Evolutionary conservation across 2,888 invertebrate genomes (phyloP).

Genomic region (Tachina grossa): DNA sequence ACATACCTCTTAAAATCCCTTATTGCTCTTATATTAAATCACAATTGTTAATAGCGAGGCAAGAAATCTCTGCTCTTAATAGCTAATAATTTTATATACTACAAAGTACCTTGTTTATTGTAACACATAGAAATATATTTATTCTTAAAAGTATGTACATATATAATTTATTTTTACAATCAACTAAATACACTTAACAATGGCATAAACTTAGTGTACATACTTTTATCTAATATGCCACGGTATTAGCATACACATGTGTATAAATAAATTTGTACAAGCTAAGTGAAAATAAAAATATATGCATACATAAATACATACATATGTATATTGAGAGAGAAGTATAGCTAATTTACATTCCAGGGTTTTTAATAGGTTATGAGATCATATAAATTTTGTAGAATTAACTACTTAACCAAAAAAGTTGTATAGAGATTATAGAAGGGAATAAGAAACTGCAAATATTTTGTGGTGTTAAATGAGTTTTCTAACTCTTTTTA

Average conservation of each 20-base stretch:
- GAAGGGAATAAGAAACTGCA: too few species aligned
- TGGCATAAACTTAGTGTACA: slow-evolving; percentile 73
- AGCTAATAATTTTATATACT: slow-evolving; percentile 69
- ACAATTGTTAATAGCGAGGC: neutral
- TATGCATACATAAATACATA: slow-evolving; percentile 19
- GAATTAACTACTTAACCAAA: too few species aligned
- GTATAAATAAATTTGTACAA: neutral
- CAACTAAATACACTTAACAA: slow-evolving; percentile 36
- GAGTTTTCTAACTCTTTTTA: too few species aligned
- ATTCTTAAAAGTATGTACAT: slow-evolving; percentile 21
- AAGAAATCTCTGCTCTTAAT: slow-evolving; percentile 64
- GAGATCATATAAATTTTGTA: too few species aligned
- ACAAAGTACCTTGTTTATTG: slow-evolving; percentile 72
- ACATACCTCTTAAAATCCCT: neutral
- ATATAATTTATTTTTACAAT: slow-evolving; percentile 55
- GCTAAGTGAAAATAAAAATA: slow-evolving; percentile 5
- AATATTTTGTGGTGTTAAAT: too few species aligned
- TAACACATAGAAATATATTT: slow-evolving; percentile 43
- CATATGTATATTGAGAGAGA: neutral
- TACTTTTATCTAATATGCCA: slow-evolving; percentile 43
- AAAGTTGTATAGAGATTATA: too few species aligned
- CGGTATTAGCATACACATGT: slow-evolving; percentile 60
- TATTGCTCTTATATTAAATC: slow-evolving; percentile 15
- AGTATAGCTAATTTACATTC: slow-evolving; percentile 17
- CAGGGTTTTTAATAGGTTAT: neutral